A percentile compares a stretch with the other conserved stretches of the same genome.
Conservation (phyloP, 64 coral and sea anemone species). For the Acropora tenuis region DNA sequence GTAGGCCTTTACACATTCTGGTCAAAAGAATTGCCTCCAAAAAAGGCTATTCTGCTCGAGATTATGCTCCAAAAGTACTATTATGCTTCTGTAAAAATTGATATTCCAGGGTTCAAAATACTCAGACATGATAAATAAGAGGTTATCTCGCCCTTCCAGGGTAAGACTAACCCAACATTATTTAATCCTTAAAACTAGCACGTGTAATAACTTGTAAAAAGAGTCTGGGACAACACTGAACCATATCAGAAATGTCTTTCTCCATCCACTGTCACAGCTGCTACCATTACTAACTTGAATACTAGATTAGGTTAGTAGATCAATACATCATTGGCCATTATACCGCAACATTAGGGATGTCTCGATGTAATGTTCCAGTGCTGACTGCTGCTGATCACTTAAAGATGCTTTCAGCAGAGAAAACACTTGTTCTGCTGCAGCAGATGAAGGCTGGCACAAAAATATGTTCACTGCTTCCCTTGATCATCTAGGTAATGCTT, state of each 20-base stretch:
- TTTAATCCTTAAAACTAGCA: neutral
- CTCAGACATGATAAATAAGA: neutral
- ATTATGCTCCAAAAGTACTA: neutral
- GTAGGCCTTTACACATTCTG: neutral
- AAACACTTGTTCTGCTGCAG: conserved; percentile 41
- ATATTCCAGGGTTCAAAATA: neutral
- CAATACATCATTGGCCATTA: conserved; percentile 16
- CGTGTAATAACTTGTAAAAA: too few species aligned
- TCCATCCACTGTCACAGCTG: conserved; percentile 16
- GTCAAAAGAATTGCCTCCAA: neutral
- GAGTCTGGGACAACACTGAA: too few species aligned
- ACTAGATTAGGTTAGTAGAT: conserved; percentile 20
- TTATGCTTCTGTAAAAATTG: too few species aligned
- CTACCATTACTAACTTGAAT: conserved; percentile 19
- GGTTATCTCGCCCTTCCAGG: too few species aligned
- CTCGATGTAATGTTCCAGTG: conserved; percentile 12
- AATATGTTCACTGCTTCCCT: conserved; percentile 14
- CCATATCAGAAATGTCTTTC: conserved; percentile 17
- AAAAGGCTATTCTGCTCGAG: conserved; percentile 10
- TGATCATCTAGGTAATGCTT: conserved; percentile 25
- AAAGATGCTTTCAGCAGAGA: conserved; percentile 31
- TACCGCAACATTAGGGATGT: conserved; percentile 19
- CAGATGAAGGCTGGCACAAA: conserved; percentile 28
- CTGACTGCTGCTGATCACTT: neutral
- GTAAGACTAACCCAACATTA: neutral